phyloP scores from a whole-genome alignment of 2,797 vertebrate species.

The Acrossocheilus wenchowensis region DNA sequence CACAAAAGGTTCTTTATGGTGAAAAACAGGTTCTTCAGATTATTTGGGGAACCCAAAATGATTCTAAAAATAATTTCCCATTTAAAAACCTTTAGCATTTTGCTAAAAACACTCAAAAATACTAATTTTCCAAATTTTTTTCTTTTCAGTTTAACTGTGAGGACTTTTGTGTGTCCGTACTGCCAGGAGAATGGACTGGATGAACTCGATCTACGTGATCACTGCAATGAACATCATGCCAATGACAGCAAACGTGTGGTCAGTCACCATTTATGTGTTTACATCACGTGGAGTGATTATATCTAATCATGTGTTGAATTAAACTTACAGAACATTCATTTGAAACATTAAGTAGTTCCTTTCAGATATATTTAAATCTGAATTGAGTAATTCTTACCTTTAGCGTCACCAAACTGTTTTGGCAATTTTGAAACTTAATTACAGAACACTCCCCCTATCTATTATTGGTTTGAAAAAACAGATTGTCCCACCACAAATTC shows the following conservation, averaged over 20 bases:
- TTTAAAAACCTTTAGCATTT: background rate
- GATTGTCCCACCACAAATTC: background rate
- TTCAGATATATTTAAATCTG: background rate
- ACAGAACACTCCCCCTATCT: background rate
- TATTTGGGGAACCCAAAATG: background rate
- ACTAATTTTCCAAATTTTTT: background rate
- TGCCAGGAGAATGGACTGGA: slow-evolving; percentile 61
- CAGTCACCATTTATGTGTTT: slow-evolving; percentile 30
- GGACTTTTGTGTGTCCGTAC: slow-evolving; percentile 62
- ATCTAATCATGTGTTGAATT: background rate
- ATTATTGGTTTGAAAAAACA: background rate
- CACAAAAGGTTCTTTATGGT: background rate
- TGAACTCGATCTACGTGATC: slow-evolving; percentile 58
- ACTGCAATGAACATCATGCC: slow-evolving; percentile 63
- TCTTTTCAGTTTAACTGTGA: slow-evolving; percentile 2
- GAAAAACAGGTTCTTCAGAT: background rate
- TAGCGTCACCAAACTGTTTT: background rate
- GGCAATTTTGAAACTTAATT: background rate
- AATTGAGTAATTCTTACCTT: background rate
- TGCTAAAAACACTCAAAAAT: background rate
- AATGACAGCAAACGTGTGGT: slow-evolving; percentile 60
- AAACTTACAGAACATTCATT: background rate
- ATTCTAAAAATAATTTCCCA: background rate
- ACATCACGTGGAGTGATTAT: background rate
- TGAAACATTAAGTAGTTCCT: background rate